Conservation (phyloP, 2,113 vertebrate species). For the Notothenia coriiceps region DNA sequence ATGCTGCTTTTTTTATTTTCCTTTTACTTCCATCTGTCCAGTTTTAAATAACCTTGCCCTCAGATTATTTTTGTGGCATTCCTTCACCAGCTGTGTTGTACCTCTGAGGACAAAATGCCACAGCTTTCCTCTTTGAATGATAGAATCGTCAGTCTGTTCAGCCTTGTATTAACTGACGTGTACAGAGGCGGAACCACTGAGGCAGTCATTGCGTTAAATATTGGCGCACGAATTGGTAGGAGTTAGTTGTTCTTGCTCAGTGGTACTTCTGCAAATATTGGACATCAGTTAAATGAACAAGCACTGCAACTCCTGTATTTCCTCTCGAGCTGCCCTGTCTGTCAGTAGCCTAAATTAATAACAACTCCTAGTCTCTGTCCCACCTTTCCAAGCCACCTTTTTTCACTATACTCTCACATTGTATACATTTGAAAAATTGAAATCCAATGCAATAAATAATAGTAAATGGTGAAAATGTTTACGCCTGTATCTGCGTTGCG, state of each 20-base stretch:
- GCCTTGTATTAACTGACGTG: neutral
- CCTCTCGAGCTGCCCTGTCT: neutral
- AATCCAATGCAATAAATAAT: neutral
- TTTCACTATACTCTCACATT: neutral
- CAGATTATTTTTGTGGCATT: conserved; percentile 24
- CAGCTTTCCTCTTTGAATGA: conserved; percentile 3
- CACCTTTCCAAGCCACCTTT: neutral
- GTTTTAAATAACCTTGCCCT: conserved; percentile 29
- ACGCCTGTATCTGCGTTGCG: neutral
- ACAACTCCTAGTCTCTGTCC: neutral
- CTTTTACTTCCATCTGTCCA: conserved; percentile 21
- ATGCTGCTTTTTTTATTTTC: conserved; percentile 28
- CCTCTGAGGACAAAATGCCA: no score
- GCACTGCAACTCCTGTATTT: neutral
- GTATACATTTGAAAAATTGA: neutral
- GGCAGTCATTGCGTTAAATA: neutral
- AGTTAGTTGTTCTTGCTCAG: neutral
- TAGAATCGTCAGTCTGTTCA: neutral
- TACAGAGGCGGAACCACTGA: neutral
- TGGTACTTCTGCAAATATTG: neutral
- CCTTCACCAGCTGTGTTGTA: neutral
- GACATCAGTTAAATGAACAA: conserved; percentile 1
- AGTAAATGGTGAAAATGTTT: neutral
- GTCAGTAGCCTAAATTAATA: neutral
- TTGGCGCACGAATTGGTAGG: no score